Percentiles rank a stretch among this genome's conserved stretches.
These are phyloP conservation scores for Pteropus alecto DNA, from an alignment of 2,113 vertebrate species.

Conservation along the genomic window DNA sequence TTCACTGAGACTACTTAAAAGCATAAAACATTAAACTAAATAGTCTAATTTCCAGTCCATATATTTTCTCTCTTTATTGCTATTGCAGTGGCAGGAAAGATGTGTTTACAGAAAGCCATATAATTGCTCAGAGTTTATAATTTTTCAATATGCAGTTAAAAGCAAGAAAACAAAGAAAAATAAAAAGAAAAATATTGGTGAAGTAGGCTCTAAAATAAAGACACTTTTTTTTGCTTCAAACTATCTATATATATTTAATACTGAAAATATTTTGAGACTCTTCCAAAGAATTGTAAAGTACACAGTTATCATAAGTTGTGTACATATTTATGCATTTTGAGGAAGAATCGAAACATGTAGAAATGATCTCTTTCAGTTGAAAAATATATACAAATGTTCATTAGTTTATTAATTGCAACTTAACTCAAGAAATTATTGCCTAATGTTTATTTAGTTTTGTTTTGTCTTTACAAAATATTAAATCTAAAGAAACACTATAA, in stretches of 20 bases:
- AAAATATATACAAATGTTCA: background rate
- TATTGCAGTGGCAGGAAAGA: background rate
- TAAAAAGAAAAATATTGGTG: background rate
- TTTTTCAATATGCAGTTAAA: background rate
- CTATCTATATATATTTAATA: background rate
- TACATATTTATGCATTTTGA: background rate
- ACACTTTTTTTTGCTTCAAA: background rate
- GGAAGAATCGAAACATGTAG: background rate
- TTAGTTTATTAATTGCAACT: background rate
- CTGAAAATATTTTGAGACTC: background rate
- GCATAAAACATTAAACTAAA: background rate
- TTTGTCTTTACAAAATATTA: background rate
- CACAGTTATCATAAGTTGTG: background rate
- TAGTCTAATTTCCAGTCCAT: background rate
- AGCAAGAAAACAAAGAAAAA: background rate
- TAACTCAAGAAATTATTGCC: background rate
- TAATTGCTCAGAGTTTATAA: background rate
- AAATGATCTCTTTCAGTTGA: background rate
- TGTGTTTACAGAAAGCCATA: background rate
- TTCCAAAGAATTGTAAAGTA: background rate
- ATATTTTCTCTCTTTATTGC: accelerated
- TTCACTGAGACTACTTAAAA: background rate
- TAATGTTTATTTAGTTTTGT: background rate
- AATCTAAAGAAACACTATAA: slow-evolving; percentile 43
- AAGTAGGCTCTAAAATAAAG: background rate